Evolutionary conservation across 2,113 vertebrate species (phyloP).

Genomic region (Sapajus apella): DNA sequence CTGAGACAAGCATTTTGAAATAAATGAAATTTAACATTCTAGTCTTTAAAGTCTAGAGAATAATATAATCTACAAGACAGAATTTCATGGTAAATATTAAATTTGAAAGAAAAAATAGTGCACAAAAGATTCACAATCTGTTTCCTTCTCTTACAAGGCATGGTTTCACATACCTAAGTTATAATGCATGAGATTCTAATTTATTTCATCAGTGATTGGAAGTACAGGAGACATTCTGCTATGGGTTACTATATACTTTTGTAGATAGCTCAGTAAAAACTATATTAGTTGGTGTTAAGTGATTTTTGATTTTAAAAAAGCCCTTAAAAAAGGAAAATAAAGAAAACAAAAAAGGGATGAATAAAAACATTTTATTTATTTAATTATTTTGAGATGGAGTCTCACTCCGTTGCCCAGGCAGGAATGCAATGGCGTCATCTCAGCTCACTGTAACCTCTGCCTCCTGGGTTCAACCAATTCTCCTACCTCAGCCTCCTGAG

Average conservation of each 20-base stretch:
- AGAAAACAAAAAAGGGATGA: neutral
- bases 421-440: too few relatives aligned
- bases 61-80: neutral
- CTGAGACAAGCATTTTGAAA: conserved; percentile 60
- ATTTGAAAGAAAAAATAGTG: conserved; percentile 19
- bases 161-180: neutral
- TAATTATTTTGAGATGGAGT: neutral
- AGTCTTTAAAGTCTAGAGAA: conserved; percentile 10
- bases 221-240: neutral
- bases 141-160: neutral
- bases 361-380: neutral
- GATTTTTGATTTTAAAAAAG: neutral
- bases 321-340: neutral
- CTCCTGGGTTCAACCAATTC: too few relatives aligned
- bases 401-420: too few relatives aligned
- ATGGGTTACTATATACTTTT: neutral
- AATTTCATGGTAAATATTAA: conserved; percentile 28
- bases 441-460: too few relatives aligned
- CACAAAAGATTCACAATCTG: neutral
- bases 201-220: neutral
- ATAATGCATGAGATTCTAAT: neutral
- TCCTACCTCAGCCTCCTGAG: too few relatives aligned
- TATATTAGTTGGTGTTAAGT: neutral
- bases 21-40: conserved; percentile 14
- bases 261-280: neutral